Evolutionary conservation across 2,797 vertebrate species (phyloP), one percentile per base, ranked within the genome.

Genomic region (Chiloscyllium punctatum): DNA sequence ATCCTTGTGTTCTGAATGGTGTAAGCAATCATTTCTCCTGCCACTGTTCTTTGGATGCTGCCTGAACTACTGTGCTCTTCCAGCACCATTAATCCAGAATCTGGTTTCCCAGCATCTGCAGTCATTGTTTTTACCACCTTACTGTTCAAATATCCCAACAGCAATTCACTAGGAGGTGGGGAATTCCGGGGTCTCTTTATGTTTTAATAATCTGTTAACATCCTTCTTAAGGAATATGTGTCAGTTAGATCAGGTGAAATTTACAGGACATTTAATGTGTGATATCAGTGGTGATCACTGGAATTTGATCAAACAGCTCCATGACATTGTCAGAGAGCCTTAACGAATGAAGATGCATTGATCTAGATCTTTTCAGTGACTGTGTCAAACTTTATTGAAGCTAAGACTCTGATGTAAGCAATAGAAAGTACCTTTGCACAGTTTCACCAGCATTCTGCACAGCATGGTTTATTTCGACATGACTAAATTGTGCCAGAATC

Each of bases 401-500:
- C n/a, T 18, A 71, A 94, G 68, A 71, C 62, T n/a, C 91, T 69
- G 57, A 42, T 42, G 66, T 33, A 33, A 94, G 68, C 69, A 94
- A 4, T 94, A 69, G 68, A 72, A 51, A 27, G 4, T 53, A 94
- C 51, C 42, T 33, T 25, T 72, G 69, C 42, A 72, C 42, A 74
- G 23, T 74, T 53, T 94, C 68, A 71, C 25, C 9, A 16, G 3
- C 42, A 13, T 72, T 72, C 42, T 33, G 25, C 94, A 30, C 94
- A 94, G 33, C 88, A 94, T 21, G 48, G 91, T 71, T 94, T 94
- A 68, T 66, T 53, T 30, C 72, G 42, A 72, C 30, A 71, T 74
- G 94, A 94, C 48, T 72, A 94, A 74, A 94, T 94, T 94, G 91
- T 94, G 68, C 42, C 37, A 48, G 33, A 94, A 25, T 94, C 68